These are phyloP conservation scores for Scaptomyza graminum DNA, from an alignment of 1,140 invertebrate species.

Conservation along the genomic window DNA sequence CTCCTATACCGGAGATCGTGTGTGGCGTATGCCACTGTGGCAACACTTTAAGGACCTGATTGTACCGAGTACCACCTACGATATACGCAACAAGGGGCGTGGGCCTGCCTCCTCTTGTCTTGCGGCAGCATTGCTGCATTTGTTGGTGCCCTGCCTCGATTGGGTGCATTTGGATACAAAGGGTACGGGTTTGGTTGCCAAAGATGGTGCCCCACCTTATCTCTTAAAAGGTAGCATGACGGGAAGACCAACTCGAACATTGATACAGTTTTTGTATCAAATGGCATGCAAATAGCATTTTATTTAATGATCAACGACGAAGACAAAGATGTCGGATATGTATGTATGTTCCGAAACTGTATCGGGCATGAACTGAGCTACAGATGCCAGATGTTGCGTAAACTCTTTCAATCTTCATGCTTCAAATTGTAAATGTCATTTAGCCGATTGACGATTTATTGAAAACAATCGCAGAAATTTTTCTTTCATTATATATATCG, in stretches of 20 bases:
- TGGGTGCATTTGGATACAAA: slow-evolving; percentile 90
- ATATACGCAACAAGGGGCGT: slow-evolving; percentile 86
- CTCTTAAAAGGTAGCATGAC: slow-evolving; percentile 85
- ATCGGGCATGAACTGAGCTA: neutral
- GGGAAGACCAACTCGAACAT: slow-evolving; percentile 86
- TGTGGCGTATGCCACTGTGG: slow-evolving; percentile 96
- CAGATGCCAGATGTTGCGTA: neutral
- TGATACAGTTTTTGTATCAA: slow-evolving; percentile 86
- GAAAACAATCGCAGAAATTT: no score
- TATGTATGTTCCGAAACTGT: neutral
- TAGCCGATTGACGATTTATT: no score
- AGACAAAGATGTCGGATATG: neutral
- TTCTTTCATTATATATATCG: no score
- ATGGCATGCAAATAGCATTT: slow-evolving; percentile 80
- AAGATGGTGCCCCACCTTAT: slow-evolving; percentile 86
- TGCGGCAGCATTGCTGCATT: slow-evolving; percentile 87
- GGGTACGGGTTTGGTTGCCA: slow-evolving; percentile 86
- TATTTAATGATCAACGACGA: neutral
- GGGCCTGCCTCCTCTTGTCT: slow-evolving; percentile 86
- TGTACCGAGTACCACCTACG: slow-evolving; percentile 82
- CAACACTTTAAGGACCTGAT: slow-evolving; percentile 89
- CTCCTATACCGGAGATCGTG: slow-evolving; percentile 90
- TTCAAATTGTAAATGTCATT: neutral
- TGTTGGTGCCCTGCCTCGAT: slow-evolving; percentile 85
- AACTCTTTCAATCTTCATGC: neutral